phyloP scores from a whole-genome alignment of 1,140 invertebrate species.

The Drosophila sechellia region DNA sequence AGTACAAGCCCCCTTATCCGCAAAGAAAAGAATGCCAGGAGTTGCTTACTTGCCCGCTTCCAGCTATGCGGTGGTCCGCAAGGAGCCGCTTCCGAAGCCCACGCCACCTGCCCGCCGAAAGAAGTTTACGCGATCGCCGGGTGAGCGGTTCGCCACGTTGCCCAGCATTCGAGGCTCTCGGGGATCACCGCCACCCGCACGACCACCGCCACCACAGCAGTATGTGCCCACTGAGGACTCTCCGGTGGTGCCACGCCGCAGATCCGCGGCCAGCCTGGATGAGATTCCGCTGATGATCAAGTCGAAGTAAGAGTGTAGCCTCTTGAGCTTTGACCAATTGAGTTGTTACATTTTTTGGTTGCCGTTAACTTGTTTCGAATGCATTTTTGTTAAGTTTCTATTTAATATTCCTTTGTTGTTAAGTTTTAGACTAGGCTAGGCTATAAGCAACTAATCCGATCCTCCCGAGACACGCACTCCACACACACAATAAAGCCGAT shows the following conservation, averaged over 20 bases:
- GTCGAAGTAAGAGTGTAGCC: constrained; percentile 69
- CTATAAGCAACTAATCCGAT: constrained; percentile 49
- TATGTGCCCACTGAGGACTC: constrained; percentile 74
- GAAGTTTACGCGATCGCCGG: constrained; percentile 84
- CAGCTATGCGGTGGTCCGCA: constrained; percentile 84
- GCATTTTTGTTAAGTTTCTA: constrained; percentile 71
- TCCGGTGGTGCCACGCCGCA: constrained; percentile 58
- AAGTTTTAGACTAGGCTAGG: constrained; percentile 59
- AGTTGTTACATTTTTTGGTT: constrained; percentile 33
- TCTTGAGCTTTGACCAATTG: constrained; percentile 49
- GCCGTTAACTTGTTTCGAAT: constrained; percentile 62
- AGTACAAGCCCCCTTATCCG: constrained; percentile 30
- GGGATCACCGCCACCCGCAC: constrained; percentile 77
- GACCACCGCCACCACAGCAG: constrained; percentile 66
- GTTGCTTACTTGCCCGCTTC: constrained; percentile 56
- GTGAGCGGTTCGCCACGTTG: constrained; percentile 86
- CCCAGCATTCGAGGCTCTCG: constrained; percentile 85
- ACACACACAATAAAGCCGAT: constrained; percentile 56
- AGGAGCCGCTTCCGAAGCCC: constrained; percentile 86
- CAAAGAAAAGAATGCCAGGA: constrained; percentile 42
- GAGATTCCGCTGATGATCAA: constrained; percentile 65
- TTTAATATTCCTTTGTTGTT: constrained; percentile 36
- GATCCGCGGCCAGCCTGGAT: constrained; percentile 67
- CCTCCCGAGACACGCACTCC: constrained; percentile 38
- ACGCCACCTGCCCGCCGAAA: constrained; percentile 86